Conservation (phyloP, 2,888 invertebrate species). For the Epicampocera succincta region DNA sequence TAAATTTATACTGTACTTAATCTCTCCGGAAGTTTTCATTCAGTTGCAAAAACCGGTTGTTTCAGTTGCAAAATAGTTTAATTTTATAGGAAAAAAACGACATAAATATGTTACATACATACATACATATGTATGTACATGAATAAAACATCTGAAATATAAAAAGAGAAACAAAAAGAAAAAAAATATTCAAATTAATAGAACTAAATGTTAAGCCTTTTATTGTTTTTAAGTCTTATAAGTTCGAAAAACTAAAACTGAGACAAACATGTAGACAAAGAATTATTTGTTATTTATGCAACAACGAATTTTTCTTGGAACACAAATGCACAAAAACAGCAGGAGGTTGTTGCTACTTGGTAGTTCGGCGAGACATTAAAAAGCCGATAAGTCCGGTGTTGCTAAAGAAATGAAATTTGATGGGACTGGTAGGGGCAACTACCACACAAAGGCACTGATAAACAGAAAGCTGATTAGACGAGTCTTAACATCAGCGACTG, state of each 20-base stretch:
- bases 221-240: constrained; percentile 4
- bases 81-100: constrained; percentile 21
- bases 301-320: constrained; percentile 2
- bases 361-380: too few relatives aligned
- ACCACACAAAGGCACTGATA: too few relatives aligned
- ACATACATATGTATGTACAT: too few relatives aligned
- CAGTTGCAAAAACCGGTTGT: constrained; percentile 14
- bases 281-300: too few relatives aligned
- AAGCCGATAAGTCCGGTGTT: too few relatives aligned
- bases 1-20: constrained; percentile 22
- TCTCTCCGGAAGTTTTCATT: constrained; percentile 29
- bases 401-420: too few relatives aligned
- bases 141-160: constrained; percentile 30
- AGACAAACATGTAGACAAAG: not conserved
- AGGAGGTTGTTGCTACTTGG: not conserved
- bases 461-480: too few relatives aligned
- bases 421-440: too few relatives aligned
- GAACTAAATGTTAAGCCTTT: constrained; percentile 32
- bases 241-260: not conserved
- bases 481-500: too few relatives aligned
- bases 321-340: constrained; percentile 9
- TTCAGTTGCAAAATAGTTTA: constrained; percentile 35
- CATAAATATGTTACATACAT: too few relatives aligned
- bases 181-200: constrained; percentile 25
- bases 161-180: constrained; percentile 7